Evolutionary conservation across 2,113 vertebrate genomes (phyloP), one percentile per base, ranked within the genome.

Genomic region (Columba janthina): DNA sequence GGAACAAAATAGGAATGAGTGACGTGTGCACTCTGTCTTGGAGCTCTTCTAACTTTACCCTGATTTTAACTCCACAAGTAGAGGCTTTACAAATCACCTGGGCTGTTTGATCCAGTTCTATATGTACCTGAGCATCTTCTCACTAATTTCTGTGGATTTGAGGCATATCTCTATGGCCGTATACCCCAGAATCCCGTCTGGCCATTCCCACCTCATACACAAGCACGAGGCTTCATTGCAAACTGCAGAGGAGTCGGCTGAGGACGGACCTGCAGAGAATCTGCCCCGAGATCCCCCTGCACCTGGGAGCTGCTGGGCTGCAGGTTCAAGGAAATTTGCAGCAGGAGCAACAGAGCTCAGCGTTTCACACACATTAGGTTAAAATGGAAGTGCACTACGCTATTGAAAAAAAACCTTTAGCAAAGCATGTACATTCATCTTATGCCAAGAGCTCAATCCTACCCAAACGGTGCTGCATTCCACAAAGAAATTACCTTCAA

Each of bases 371-470:
- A 24, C 34, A 48, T 56, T 7, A 42, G 38, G n/a, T 76, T 85
- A 62, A 8, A 46, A 5, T 17, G 62, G 62, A 95, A 93, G 76
- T 42, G 18, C 53, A 79, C 53, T 78, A 38, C 10, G 31, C 61
- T 50, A 94, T 12, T 79, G 5, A 34, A 79, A 70, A 40, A 26
- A 31, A 64, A 3, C 2, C 57, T 53, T 93, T 34, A 61, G 26
- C 67, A 66, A 83, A 85, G 83, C 15, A 50, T 1, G 1, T 8
- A 57, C 78, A 31, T 90, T 83, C 62, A 73, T 85, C 88, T 85
- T 26, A 38, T 38, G 82, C 78, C 92, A 94, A 57, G 40, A 93
- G 57, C 75, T 89, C 72, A 93, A 82, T 82, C 82, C 64, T 57
- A 88, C 40, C 62, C 75, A 73, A 94, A 76, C 1, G 0, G 58